Evolutionary conservation across 2,888 invertebrate genomes (phyloP), one percentile per base, ranked within the genome.

Genomic region (Spilosoma lubricipeda): DNA sequence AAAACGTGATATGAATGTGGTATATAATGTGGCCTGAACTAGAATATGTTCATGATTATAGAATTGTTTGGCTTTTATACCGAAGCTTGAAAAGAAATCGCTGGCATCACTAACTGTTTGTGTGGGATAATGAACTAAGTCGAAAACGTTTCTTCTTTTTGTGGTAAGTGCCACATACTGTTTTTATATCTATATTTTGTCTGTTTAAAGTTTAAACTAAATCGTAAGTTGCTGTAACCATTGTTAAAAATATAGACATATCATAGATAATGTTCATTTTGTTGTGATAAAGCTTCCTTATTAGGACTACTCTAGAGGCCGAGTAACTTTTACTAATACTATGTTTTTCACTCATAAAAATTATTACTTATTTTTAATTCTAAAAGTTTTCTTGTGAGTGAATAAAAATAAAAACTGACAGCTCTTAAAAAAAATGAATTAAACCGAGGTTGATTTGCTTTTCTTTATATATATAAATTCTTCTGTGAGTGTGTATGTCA

Each of bases 1-100:
- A 11, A 13, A 27, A 77, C 84, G 82, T 82, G 82, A 82, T 42
- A 13, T 4, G 74, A 67, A 20, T 78, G 59, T 36, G 42, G 27
- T 48, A 73, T 52, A 39, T 39, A 56, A n/a, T 56, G 23, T 42
- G 66, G 45, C 52, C 33, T 52, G 30, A 69, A n/a, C 52, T 64
- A 18, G 27, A 73, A 45, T 27, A 23, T 70, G 56, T n/a, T 20
- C 20, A 39, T 69, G 59, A n/a, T 56, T 64, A 45, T 73, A 72
- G 30, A 56, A 70, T 73, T 70, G 11, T 69, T 45, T 64, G 23
- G 52, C 20, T 52, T 73, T 56, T 56, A 45, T 33, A 69, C 33
- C 18, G n/a, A 30, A 30, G 7, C 11, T n/a, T 56, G 30, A 69
- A 52, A 48, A 56, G 27, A 11, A 30, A 36, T 69, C n/a, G 52